A percentile compares a stretch with the other conserved stretches of the same genome.
Evolutionary conservation across 2,113 vertebrate genomes (phyloP).

Genomic region (Seriola rivoliana): DNA sequence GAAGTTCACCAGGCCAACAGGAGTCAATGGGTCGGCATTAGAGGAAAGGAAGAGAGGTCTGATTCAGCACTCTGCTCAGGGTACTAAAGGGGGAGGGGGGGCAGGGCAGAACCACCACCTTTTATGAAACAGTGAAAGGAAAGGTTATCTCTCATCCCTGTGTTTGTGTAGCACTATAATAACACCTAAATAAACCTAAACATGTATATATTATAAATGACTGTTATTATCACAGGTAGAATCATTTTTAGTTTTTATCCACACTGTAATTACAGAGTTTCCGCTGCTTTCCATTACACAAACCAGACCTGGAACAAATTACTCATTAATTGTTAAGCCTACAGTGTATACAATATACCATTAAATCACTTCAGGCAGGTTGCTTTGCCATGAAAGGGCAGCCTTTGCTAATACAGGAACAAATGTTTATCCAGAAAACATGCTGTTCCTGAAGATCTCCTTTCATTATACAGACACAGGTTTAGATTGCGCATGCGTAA

Average conservation of each 20-base stretch:
- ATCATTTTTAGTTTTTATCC: not conserved
- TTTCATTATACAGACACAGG: conserved; percentile 23
- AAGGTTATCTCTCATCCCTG: conserved; percentile 51
- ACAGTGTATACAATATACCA: not conserved
- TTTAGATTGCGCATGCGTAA: conserved; percentile 42
- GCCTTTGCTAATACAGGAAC: conserved; percentile 34
- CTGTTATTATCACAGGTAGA: not conserved
- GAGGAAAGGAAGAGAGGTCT: conserved; percentile 65
- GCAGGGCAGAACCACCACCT: conserved; percentile 38
- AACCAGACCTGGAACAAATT: not conserved
- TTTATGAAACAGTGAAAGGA: conserved; percentile 61
- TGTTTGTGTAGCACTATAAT: conserved; percentile 11
- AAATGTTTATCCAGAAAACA: conserved; percentile 28
- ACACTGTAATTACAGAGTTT: not conserved
- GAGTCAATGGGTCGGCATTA: conserved; percentile 73
- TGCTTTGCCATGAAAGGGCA: conserved; percentile 38
- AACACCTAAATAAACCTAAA: not conserved
- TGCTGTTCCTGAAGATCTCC: not conserved
- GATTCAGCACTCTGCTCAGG: conserved; percentile 76
- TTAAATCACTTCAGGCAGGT: conserved; percentile 1
- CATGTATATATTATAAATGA: not conserved
- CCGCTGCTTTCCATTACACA: not conserved
- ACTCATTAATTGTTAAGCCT: conserved; percentile 6
- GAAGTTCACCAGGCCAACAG: conserved; percentile 57
- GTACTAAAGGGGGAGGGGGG: conserved; percentile 26